Evolutionary conservation across 2,888 invertebrate genomes (phyloP).

Genomic region (Hermaeophaga mercurialis): DNA sequence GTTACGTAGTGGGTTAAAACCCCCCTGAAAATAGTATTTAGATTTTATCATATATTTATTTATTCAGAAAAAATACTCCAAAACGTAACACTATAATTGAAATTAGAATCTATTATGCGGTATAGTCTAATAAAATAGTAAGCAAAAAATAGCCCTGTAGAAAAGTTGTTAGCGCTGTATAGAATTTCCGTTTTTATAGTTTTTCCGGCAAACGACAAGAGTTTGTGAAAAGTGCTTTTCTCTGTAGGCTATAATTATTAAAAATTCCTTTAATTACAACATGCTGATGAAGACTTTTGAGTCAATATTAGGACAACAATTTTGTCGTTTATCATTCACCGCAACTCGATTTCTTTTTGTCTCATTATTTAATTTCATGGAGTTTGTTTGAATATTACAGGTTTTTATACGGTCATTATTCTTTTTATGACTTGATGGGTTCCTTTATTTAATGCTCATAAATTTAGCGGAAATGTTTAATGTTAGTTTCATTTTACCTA

Average conservation of each 20-base stretch:
- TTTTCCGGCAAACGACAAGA: not conserved
- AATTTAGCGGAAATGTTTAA: conserved; percentile 2
- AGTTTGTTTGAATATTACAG: conserved; percentile 10
- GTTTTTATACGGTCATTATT: conserved; percentile 7
- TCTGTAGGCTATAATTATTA: not conserved
- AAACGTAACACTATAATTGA: too few species aligned
- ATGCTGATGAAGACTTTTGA: not conserved
- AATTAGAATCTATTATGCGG: too few species aligned
- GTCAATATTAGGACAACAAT: conserved; percentile 8
- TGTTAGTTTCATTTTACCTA: conserved; percentile 1
- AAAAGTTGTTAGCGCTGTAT: too few species aligned
- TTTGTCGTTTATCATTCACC: not conserved
- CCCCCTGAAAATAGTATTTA: too few species aligned
- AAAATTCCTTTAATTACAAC: conserved; percentile 1
- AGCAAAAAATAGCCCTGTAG: too few species aligned
- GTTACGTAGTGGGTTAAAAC: too few species aligned
- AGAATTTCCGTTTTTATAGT: not conserved
- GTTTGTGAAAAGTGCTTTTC: not conserved
- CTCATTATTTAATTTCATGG: conserved; percentile 6
- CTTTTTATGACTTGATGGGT: conserved; percentile 5
- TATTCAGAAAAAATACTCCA: too few species aligned
- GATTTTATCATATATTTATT: too few species aligned
- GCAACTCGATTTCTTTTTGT: not conserved
- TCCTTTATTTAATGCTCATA: conserved; percentile 4
- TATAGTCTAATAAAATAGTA: too few species aligned